Base-by-base conservation (phyloP, 92 coral and sea anemone genomes). In the Phymanthus crucifer region DNA sequence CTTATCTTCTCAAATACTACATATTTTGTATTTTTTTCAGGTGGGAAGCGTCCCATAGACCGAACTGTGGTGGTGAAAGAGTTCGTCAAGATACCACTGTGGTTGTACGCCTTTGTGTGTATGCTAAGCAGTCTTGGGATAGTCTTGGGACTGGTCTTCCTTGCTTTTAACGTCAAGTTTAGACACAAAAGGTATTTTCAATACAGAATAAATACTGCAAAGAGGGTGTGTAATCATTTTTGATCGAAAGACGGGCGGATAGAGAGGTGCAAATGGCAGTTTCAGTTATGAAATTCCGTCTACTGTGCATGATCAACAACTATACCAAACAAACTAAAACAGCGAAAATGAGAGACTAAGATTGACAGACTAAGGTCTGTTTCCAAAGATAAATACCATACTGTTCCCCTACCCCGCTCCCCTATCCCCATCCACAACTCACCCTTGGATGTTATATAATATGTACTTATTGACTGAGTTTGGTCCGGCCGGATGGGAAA, bases 151-250 rank as follows among this genome's bases (percentile, higher is more conserved):
- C 72, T 89, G 68, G 90, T 89, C 34, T 84, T 92, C 21, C 69
- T 92, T 26, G 93, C 84, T 5, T 92, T 92, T 50, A 92, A 92
- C 74, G 38, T 92, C 43, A 87, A 85, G 24, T 92, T 76, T 43
- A 78, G 97, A 27, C 78, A 80, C 61, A 92, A 92, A 78, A 92
- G 91, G 97, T 92, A 52, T 14, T n/a, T n/a, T n/a, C 9, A 17
- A 66, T 2, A 24, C 21, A 6, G 35, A 13, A 32, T 35, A 9
- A 5, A 16, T 7, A 38, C 48, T 35, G 4, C 11, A 32, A 13
- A 11, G 21, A 8, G 75, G 45, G 35, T 3, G 48, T 32, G 5
- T 4, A 12, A 17, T 14, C 34, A 9, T 71, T 2, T 24, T 8
- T 66, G 57, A 50, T 14, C 21, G 57, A 50, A 2, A 19, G 11